Evolutionary conservation across 2,113 vertebrate species (phyloP), one percentile per base, ranked within the genome.

Genomic region (Artemisiospiza belli): DNA sequence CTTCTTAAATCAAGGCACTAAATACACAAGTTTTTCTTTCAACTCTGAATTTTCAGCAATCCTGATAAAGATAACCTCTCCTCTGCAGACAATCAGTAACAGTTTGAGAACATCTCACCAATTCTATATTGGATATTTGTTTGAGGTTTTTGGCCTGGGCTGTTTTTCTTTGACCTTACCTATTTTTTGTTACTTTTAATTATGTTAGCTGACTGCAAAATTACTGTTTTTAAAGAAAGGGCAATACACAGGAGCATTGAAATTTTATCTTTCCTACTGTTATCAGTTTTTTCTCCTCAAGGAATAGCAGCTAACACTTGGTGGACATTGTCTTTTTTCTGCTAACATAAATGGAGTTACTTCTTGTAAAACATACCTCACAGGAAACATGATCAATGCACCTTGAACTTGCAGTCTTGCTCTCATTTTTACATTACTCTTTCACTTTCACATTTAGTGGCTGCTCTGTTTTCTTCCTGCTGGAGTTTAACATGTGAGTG

Each of bases 311-410:
- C 8, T 30, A 69, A 25, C 11, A 11, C 9, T 22, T 66, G 25
- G 25, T 55, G 10, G 35, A n/a, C 58, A 61, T 4, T 54, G 7
- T 44, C 39, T 52, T 81, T 33, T 57, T 55, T 25, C 63, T 66
- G 55, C 43, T 62, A 73, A 58, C 0, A 0, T 11, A 1, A 5
- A 44, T 16, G 46, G 18, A 73, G 61, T n/a, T n/a, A 49, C 31
- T 87, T 74, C 64, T 74, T 67, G 59, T 27, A 77, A 62, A 88
- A 85, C 2, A 2, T 20, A 61, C 21, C 24, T 79, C 1, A 4
- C 58, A 52, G 17, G 47, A 69, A 87, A 35, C 11, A 21, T 0
- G 6, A 90, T 18, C 19, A 54, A 66, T 0, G 0, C 33, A 62
- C 61, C 81, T 27, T 67, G 30, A 87, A 69, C 77, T 43, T 62